Percentiles rank a stretch among this genome's conserved stretches.
Evolutionary conservation across 1,140 invertebrate species (phyloP).

Genomic region (roundworm (Caenorhabditis elegans)): WBcel235 BX284603.4:10866501-10867000

Average conservation of each 20-base stretch:
- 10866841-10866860: conserved; percentile 97
- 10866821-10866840: conserved; percentile 91
- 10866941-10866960: no score
- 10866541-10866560: conserved; percentile 88
- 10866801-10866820: conserved; percentile 91
- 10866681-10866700: conserved; percentile 94
- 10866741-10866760: conserved; percentile 94
- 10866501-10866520: conserved; percentile 93
- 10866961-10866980: conserved; percentile 10
- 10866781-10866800: conserved; percentile 97
- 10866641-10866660: conserved; percentile 97
- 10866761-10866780: conserved; percentile 97
- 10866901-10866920: no score
- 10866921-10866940: no score
- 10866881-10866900: no score
- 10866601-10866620: conserved; percentile 94
- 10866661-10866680: conserved; percentile 95
- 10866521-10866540: conserved; percentile 98
- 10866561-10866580: conserved; percentile 92
- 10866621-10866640: conserved; percentile 95
- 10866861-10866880: not conserved
- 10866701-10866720: conserved; percentile 94
- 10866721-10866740: conserved; percentile 79
- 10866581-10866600: conserved; percentile 99
- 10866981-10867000: not conserved